Base-by-base conservation (phyloP, 92 coral and sea anemone species). In the Epizoanthus illoricatus region DNA sequence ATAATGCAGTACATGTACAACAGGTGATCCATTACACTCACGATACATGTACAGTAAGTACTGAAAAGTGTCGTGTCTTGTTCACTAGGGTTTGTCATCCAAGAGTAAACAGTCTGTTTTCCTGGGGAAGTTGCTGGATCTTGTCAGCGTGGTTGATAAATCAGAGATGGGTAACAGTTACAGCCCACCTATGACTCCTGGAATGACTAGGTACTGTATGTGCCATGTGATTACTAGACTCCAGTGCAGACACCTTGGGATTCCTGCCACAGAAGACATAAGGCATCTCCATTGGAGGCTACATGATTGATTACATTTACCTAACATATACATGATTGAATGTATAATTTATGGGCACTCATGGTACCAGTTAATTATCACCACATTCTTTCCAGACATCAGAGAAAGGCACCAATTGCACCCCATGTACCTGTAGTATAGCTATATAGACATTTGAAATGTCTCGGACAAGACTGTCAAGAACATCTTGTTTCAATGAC, bases 91-190 rank as follows among this genome's bases (percentile, higher is more conserved):
- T 55, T 41, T 79, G 56, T 84, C 94, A 61, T 91, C 98, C 65
- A 93, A 86, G 76, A 85, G 89, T 68, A 93, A 91, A 41, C 99
- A 96, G 73, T 75, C 89, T n/a, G 86, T 79, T 6, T 96, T 93
- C 85, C 79, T 89, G 86, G 97, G 91, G 69, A 91, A 93, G 41
- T 80, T 96, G 64, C 67, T 93, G 15, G 98, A 93, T 84, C 83
- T 96, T 57, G 90, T 91, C 61, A 81, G 91, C 71, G 81, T 90
- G 49, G 90, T 88, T 1, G 97, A 96, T 39, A 23, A 80, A 7
- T 54, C 85, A 54, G 86, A 68, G 15, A 43, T 49, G 66, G 40
- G 43, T 45, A 76, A 62, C 13, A 58, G 18, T 81, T 41, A 60
- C 20, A 43, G 56, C 41, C 28, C 45, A 7, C 61, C 75, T 36